Base-by-base conservation (phyloP, 2,797 vertebrate species). In the Gallinago stenura region DNA sequence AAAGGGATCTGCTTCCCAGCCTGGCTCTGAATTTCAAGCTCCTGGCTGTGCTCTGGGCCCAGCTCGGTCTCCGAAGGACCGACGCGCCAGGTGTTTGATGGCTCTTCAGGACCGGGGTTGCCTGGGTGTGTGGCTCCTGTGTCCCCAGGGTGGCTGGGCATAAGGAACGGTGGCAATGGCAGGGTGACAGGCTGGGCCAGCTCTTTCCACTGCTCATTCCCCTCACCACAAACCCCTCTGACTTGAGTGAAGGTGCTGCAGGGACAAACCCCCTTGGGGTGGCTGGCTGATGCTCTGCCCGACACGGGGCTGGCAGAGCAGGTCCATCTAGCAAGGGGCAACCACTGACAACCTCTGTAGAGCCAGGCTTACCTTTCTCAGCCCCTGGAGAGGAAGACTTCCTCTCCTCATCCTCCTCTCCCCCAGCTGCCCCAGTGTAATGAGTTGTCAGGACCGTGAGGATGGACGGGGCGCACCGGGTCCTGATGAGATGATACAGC, bases 401-500 rank as follows among this genome's bases (percentile, higher is more conserved):
- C 87, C 77, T 89, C 78, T 35, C 57, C 26, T 87, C 41, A 2
- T 21, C 43, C 61, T 81, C 43, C 43, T 92, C 66, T 33, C 35
- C 77, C 35, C 46, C 81, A 33, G 87, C 93, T 95, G 85, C 90
- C 93, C 94, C 13, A 9, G 72, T 15, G 91, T 98, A 98, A 98
- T 97, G 98, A 97, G 97, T 97, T 98, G 98, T 98, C 98, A 98
- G 95, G 97, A 92, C 87, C 46, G 90, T 41, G 97, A 96, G 97
- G 97, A 97, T 97, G 97, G 98, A 97, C 96, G 72, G 97, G 97
- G 97, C 8, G 82, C 94, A 54, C 91, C 5, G 50, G 96, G 96
- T 97, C 97, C 96, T 98, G 97, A 98, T 98, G 97, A 98, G 97
- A 97, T 97, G 98, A 97, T 98, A 97, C 97, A 97, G 97, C 98